Conservation (phyloP, 2,113 vertebrate genomes). For the Mus pahari region DNA sequence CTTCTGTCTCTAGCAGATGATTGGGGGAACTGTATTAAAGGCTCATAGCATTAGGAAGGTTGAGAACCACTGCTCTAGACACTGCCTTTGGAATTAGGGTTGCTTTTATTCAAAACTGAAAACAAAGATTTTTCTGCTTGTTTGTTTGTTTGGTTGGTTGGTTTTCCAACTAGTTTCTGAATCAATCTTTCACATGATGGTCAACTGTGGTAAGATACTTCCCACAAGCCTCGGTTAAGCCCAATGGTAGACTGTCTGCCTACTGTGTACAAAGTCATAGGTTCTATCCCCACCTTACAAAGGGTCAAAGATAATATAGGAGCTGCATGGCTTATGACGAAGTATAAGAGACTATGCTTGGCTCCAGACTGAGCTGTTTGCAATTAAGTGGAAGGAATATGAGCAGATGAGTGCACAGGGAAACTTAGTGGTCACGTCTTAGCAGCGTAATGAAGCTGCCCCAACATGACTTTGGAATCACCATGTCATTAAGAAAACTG, state of each 20-base stretch:
- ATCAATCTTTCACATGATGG: slow-evolving; percentile 1
- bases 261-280: neutral
- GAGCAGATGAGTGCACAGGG: neutral
- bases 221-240: neutral
- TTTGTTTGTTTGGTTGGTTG: neutral
- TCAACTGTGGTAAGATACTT: neutral
- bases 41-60: neutral
- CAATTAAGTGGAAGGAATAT: neutral
- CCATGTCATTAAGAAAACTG: neutral
- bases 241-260: neutral
- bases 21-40: neutral
- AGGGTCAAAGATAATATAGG: neutral
- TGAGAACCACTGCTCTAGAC: neutral
- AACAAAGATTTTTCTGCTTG: neutral
- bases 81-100: neutral
- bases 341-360: neutral
- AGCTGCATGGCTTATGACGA: neutral
- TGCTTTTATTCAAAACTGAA: slow-evolving; percentile 48
- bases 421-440: neutral
- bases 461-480: neutral
- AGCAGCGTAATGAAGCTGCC: neutral
- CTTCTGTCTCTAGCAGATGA: neutral
- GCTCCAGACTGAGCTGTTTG: neutral
- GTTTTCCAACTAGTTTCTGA: slow-evolving; percentile 15
- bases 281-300: neutral